phyloP scores from a whole-genome alignment of 2,888 invertebrate genomes.

The Hydrotaea cyrtoneurina region DNA sequence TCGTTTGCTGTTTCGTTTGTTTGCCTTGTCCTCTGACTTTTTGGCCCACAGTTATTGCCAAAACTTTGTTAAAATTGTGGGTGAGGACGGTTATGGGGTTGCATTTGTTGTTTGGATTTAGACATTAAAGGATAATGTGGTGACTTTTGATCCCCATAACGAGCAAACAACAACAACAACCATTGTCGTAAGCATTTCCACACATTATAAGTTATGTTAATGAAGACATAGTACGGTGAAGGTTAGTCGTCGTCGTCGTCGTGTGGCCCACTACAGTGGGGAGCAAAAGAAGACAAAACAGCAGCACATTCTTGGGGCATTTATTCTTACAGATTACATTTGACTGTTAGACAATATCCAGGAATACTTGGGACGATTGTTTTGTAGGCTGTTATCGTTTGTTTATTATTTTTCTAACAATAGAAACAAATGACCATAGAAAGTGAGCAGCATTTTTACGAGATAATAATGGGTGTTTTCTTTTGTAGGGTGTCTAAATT shows the following conservation, averaged over 20 bases:
- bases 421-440: too few relatives aligned
- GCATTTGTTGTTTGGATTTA: background rate
- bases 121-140: conserved; percentile 63
- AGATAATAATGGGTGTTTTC: too few relatives aligned
- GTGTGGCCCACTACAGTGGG: background rate
- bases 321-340: too few relatives aligned
- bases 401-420: too few relatives aligned
- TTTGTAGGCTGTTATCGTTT: too few relatives aligned
- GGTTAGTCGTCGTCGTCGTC: too few relatives aligned
- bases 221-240: conserved; percentile 38
- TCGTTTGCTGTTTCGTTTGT: background rate
- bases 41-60: conserved; percentile 1
- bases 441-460: too few relatives aligned
- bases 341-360: too few relatives aligned
- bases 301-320: too few relatives aligned
- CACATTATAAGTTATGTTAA: conserved; percentile 64
- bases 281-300: background rate
- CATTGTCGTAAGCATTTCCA: conserved; percentile 16
- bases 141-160: conserved; percentile 55
- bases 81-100: too few relatives aligned
- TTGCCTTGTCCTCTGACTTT: background rate
- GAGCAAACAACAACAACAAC: conserved; percentile 12
- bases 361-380: too few relatives aligned
- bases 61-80: conserved; percentile 37
- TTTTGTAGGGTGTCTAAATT: too few relatives aligned